Percentiles rank a stretch among this genome's conserved stretches.
phyloP scores from a whole-genome alignment of 2,797 vertebrate species.

The Naso thynnoides region DNA sequence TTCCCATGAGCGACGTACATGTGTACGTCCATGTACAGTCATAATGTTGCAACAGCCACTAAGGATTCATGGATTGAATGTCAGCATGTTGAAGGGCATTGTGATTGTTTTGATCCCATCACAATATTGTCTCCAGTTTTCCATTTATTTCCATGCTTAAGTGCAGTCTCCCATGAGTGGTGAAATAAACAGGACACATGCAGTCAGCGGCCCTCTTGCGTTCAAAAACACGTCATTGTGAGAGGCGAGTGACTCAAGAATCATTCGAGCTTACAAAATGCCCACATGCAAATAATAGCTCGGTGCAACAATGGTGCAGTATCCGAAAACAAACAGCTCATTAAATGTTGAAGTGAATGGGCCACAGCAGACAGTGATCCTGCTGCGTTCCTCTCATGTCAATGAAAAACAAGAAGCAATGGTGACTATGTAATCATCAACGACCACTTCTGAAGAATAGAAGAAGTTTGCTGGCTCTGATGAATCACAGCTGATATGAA shows the following conservation, averaged over 20 bases:
- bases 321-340: conserved; percentile 40
- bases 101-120: too few relatives aligned
- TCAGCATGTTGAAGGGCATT: too few relatives aligned
- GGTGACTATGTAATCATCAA: conserved; percentile 5
- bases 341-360: conserved; percentile 36
- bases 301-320: not conserved
- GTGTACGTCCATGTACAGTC: too few relatives aligned
- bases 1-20: too few relatives aligned
- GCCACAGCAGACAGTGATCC: conserved; percentile 24
- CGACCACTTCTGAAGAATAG: not conserved
- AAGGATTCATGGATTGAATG: too few relatives aligned
- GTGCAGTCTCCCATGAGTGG: not conserved
- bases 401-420: conserved; percentile 24
- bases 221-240: conserved; percentile 32
- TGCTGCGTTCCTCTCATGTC: conserved; percentile 29
- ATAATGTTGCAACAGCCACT: too few relatives aligned
- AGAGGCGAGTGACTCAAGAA: conserved; percentile 24
- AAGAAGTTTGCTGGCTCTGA: conserved; percentile 10
- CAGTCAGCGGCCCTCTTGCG: conserved; percentile 29
- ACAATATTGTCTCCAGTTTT: too few relatives aligned
- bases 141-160: not conserved
- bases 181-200: conserved; percentile 23
- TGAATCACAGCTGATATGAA: not conserved
- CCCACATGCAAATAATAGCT: conserved; percentile 42
- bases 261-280: conserved; percentile 42